Conservation (phyloP, 2,797 vertebrate species). For the Eulemur mongoz region DNA sequence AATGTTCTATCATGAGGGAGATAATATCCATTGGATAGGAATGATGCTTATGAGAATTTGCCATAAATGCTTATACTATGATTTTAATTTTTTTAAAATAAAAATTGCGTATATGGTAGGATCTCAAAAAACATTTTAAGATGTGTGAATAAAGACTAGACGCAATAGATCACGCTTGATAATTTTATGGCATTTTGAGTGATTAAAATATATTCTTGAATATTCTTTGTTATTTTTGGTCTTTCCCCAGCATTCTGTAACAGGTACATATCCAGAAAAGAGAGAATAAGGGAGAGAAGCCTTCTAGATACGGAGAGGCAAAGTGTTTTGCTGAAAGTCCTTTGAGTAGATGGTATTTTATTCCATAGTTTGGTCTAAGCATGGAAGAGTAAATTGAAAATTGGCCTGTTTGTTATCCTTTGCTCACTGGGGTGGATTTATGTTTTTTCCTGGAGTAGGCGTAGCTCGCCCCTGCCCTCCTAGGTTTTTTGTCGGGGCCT, state of each 20-base stretch:
- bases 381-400: not conserved
- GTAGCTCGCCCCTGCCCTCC: accelerated
- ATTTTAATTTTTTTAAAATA: not conserved
- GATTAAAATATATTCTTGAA: not conserved
- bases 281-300: not conserved
- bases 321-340: not conserved
- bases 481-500: accelerated
- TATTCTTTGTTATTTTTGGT: not conserved
- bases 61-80: not conserved
- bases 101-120: not conserved
- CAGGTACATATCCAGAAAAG: not conserved
- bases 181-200: not conserved
- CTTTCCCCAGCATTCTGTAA: not conserved
- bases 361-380: not conserved
- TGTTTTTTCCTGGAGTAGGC: not conserved
- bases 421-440: not conserved
- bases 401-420: not conserved
- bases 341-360: not conserved
- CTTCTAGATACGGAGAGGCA: not conserved
- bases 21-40: not conserved
- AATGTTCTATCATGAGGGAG: not conserved
- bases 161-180: not conserved
- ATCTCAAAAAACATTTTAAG: not conserved
- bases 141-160: not conserved
- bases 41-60: not conserved